Evolutionary conservation across 2,113 vertebrate genomes (phyloP).

Genomic region (Macroglossus sobrinus): DNA sequence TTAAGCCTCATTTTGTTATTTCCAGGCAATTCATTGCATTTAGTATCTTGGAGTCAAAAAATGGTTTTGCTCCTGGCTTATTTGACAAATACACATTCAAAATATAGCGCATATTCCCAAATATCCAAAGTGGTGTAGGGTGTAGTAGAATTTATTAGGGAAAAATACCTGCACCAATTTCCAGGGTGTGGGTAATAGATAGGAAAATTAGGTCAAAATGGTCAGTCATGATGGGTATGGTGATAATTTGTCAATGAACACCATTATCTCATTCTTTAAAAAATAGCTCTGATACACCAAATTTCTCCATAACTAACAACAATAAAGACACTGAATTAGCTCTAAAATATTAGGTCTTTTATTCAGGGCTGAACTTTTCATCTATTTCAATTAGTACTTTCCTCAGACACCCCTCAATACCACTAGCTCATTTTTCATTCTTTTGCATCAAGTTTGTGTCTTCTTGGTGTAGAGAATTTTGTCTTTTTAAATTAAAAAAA

Average conservation of each 20-base stretch:
- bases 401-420: rapidly evolving
- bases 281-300: not conserved
- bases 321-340: not conserved
- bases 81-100: not conserved
- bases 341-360: not conserved
- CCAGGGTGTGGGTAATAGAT: not conserved
- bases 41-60: not conserved
- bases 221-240: not conserved
- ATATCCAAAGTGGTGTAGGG: not conserved
- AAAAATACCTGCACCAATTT: not conserved
- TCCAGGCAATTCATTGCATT: not conserved
- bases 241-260: not conserved
- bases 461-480: not conserved
- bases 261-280: not conserved
- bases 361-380: not conserved
- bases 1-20: not conserved
- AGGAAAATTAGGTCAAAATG: not conserved
- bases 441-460: not conserved
- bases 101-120: not conserved
- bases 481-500: too few species aligned
- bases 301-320: not conserved
- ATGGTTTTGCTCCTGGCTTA: not conserved
- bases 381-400: not conserved
- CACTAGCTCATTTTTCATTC: not conserved
- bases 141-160: not conserved